These are phyloP conservation scores for Saccostrea echinata DNA, from an alignment of 1,140 invertebrate genomes.

Conservation along the genomic window DNA sequence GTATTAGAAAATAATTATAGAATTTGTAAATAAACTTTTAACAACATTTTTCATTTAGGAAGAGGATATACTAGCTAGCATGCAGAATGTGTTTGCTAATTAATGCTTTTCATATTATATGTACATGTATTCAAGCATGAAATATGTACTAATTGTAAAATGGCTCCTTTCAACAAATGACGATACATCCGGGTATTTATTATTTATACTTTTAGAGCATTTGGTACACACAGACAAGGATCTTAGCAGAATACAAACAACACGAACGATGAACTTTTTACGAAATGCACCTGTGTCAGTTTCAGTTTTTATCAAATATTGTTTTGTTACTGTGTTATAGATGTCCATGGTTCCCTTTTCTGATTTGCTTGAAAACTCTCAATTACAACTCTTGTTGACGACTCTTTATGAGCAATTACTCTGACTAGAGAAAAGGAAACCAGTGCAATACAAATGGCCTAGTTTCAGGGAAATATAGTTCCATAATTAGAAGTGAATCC, in stretches of 20 bases:
- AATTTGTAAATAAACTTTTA: too few species aligned
- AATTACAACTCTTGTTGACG: neutral
- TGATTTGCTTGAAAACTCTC: neutral
- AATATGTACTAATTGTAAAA: neutral
- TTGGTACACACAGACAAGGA: neutral
- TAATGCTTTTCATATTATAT: neutral
- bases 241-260: neutral
- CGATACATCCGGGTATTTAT: neutral
- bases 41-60: too few species aligned
- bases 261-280: neutral
- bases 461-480: neutral
- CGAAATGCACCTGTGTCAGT: neutral
- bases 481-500: neutral
- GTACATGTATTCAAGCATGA: neutral
- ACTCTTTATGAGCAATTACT: constrained; percentile 21
- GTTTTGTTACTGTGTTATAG: neutral
- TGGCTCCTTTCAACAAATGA: neutral
- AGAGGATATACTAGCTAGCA: too few species aligned
- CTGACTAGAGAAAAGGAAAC: neutral
- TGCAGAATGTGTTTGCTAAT: neutral
- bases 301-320: neutral
- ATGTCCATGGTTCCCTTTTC: neutral
- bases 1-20: too few species aligned
- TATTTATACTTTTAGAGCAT: neutral
- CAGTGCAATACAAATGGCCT: neutral